Evolutionary conservation across 2,888 invertebrate genomes (phyloP), one percentile per base, ranked within the genome.

Genomic region (Meandrusa payeni): DNA sequence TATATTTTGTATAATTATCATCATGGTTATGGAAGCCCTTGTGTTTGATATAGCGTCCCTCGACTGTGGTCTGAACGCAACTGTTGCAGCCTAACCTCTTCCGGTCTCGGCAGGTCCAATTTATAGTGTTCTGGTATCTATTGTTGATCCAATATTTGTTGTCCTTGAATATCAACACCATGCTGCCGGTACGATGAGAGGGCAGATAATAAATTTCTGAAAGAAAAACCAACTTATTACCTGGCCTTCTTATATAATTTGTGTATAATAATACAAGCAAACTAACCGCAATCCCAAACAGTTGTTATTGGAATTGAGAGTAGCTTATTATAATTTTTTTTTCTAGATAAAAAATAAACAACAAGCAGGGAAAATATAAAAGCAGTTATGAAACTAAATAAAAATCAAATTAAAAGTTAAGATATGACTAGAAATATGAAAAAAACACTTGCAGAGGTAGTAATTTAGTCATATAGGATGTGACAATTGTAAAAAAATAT

Each of bases 91-190:
- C 87, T 0, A 85, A 56, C 0, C 83, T 59, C 47, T 87, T 86
- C 9, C 86, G 63, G 38, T 87, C 87, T 42, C 83, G 63, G 54
- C 87, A 87, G 0, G 87, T 87, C 87, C 87, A 87, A 42, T 87
- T 87, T 11, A 87, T 87, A 0, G 87, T 87, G 52, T 86, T 86
- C 59, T 85, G 86, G 41, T 87, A 87, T 5, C 86, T 68, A 39
- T 87, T 87, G 59, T 87, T 87, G 53, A 87, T 83, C 87, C 87
- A 87, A 47, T 79, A 87, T 54, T 87, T 87, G 64, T 87, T 87
- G 53, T 87, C 86, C 46, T 85, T 80, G 61, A 74, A 87, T 55
- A 87, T 87, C 37, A 87, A 62, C 22, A 87, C 86, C 85, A 86
- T 87, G 51, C 86, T 87, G 23, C 87, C 87, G 0, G 79, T 76